A percentile compares a stretch with the other conserved stretches of the same genome.
phyloP scores from a whole-genome alignment of 2,888 invertebrate genomes.

The Macropis europaea region DNA sequence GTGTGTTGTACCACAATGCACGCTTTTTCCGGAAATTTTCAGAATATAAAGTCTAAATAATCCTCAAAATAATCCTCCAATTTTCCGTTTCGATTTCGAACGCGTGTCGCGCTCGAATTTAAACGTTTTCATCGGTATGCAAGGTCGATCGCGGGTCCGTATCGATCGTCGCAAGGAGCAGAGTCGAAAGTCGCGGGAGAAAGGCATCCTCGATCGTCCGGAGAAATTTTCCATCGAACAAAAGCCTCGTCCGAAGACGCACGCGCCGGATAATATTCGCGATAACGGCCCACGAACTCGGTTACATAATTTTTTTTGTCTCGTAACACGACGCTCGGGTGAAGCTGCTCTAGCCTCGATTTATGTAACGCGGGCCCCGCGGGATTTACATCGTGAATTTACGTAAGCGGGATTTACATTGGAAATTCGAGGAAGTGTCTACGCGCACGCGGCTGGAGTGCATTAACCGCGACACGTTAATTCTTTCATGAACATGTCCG shows the following conservation, averaged over 20 bases:
- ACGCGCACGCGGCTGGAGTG: conserved; percentile 16
- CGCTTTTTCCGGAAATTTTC: too few relatives aligned
- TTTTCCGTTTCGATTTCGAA: too few relatives aligned
- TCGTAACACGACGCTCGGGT: conserved; percentile 23
- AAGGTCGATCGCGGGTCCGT: too few relatives aligned
- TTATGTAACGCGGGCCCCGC: conserved; percentile 37
- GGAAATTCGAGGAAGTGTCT: conserved; percentile 27
- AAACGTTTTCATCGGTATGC: too few relatives aligned
- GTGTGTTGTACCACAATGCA: too few relatives aligned
- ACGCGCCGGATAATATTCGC: neutral
- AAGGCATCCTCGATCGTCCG: neutral
- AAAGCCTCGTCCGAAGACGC: too few relatives aligned
- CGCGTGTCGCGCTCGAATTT: too few relatives aligned
- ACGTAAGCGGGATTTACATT: conserved; percentile 41
- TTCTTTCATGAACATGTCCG: conserved; percentile 23
- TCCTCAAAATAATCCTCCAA: too few relatives aligned
- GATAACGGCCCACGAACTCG: conserved; percentile 1
- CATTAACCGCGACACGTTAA: conserved; percentile 45
- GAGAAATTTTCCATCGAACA: neutral
- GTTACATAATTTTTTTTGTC: conserved; percentile 46
- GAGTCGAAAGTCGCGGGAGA: too few relatives aligned
- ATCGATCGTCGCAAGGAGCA: too few relatives aligned
- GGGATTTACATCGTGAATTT: conserved; percentile 39
- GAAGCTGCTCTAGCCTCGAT: conserved; percentile 23
- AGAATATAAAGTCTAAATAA: too few relatives aligned